These are phyloP conservation scores for Bombus huntii DNA, from an alignment of 1,140 invertebrate species.

Conservation along the genomic window DNA sequence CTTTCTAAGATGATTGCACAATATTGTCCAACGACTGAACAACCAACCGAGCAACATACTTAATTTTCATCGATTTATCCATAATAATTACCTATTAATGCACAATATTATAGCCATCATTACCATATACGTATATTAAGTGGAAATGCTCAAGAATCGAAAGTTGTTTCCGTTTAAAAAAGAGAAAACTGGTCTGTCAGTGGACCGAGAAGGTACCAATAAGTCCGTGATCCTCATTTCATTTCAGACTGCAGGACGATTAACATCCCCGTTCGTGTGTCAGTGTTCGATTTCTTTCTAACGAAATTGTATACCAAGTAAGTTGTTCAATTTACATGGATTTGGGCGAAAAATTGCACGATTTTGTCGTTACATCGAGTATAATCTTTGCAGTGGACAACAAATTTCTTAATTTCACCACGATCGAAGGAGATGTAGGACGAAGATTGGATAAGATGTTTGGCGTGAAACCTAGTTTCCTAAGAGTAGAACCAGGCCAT, in stretches of 20 bases:
- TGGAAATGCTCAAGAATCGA: background rate
- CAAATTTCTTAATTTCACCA: conserved; percentile 83
- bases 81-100: background rate
- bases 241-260: conserved; percentile 23
- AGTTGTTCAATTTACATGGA: background rate
- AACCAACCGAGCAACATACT: background rate
- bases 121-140: background rate
- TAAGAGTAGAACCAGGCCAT: conserved; percentile 87
- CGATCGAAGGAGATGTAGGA: conserved; percentile 85
- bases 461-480: conserved; percentile 86
- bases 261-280: conserved; percentile 18
- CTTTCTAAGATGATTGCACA: background rate
- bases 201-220: conserved; percentile 33
- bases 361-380: background rate
- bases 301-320: background rate
- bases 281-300: background rate
- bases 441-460: conserved; percentile 87
- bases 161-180: conserved; percentile 40
- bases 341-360: background rate
- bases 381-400: conserved; percentile 47
- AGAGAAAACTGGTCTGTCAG: conserved; percentile 34
- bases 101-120: background rate
- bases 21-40: no score
- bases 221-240: conserved; percentile 56
- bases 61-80: background rate